Evolutionary conservation across 2,888 invertebrate genomes (phyloP).

Genomic region (Dysmachus trigonus): DNA sequence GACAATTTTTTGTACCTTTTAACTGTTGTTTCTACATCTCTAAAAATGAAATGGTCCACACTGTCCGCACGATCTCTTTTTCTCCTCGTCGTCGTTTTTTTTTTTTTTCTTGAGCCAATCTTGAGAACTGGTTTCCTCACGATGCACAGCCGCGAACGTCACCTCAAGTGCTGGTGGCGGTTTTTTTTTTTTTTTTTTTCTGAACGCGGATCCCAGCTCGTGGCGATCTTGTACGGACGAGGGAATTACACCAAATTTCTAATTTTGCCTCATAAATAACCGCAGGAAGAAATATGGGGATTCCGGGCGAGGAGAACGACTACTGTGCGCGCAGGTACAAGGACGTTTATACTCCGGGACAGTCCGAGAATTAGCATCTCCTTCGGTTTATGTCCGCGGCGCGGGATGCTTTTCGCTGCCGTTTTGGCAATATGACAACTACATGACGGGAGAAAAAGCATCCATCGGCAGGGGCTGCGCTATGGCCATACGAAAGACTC

Average conservation of each 20-base stretch:
- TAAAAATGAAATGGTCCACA: conserved; percentile 27
- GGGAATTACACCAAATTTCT: conserved; percentile 48
- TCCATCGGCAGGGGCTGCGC: not conserved
- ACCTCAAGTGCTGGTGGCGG: not conserved
- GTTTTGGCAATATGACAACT: conserved; percentile 36
- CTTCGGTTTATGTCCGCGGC: not conserved
- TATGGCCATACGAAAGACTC: not conserved
- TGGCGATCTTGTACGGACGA: conserved; percentile 34
- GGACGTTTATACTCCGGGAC: not conserved
- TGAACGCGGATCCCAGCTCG: not conserved
- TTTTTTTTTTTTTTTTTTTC: too few species aligned
- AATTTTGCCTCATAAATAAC: conserved; percentile 49
- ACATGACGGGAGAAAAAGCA: conserved; percentile 15
- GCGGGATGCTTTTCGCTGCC: not conserved
- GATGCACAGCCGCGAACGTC: conserved; percentile 7
- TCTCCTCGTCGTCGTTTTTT: not conserved
- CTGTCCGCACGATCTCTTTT: conserved; percentile 4
- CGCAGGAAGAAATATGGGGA: not conserved
- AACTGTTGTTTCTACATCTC: conserved; percentile 33
- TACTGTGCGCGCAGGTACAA: not conserved
- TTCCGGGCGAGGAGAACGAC: not conserved
- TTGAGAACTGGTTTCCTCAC: conserved; percentile 22
- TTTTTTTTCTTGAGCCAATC: not conserved
- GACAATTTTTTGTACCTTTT: conserved; percentile 36
- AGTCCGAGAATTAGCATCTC: not conserved